Percentiles rank a stretch among this genome's conserved stretches.
Evolutionary conservation across 1,140 invertebrate genomes (phyloP).

Genomic region (Apis cerana): DNA sequence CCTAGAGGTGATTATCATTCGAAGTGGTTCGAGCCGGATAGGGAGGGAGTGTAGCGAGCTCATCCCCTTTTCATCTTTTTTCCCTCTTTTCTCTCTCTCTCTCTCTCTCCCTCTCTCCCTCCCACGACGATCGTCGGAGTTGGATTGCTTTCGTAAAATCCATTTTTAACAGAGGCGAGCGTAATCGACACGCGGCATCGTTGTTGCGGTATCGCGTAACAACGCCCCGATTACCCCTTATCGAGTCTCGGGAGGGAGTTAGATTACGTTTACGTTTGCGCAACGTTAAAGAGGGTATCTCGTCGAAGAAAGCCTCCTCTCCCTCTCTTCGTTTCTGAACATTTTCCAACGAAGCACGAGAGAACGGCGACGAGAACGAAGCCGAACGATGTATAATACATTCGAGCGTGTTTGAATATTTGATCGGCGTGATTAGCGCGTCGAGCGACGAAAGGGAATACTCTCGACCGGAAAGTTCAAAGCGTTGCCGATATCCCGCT

Average conservation of each 20-base stretch:
- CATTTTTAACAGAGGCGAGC: conserved; percentile 69
- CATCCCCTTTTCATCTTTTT: conserved; percentile 50
- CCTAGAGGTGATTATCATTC: conserved; percentile 76
- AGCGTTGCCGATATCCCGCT: conserved; percentile 14
- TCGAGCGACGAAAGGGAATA: neutral
- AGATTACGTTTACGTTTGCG: neutral
- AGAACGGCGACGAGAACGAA: no score
- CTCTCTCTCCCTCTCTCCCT: neutral
- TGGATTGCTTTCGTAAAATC: conserved; percentile 72
- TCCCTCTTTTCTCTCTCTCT: neutral
- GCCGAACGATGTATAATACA: no score
- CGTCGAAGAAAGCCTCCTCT: neutral
- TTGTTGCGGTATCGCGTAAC: conserved; percentile 31
- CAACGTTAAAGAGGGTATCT: neutral
- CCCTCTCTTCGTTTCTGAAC: no score
- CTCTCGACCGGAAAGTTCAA: conserved; percentile 4
- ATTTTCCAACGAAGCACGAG: no score
- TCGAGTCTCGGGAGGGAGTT: no score
- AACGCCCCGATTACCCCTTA: neutral
- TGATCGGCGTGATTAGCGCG: neutral
- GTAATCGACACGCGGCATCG: conserved; percentile 57
- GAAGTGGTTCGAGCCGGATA: conserved; percentile 69
- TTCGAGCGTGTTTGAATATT: neutral
- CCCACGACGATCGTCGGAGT: conserved; percentile 56
- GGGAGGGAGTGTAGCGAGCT: conserved; percentile 54